Base-by-base conservation (phyloP, 2,113 vertebrate species). In the Aptenodytes forsteri region DNA sequence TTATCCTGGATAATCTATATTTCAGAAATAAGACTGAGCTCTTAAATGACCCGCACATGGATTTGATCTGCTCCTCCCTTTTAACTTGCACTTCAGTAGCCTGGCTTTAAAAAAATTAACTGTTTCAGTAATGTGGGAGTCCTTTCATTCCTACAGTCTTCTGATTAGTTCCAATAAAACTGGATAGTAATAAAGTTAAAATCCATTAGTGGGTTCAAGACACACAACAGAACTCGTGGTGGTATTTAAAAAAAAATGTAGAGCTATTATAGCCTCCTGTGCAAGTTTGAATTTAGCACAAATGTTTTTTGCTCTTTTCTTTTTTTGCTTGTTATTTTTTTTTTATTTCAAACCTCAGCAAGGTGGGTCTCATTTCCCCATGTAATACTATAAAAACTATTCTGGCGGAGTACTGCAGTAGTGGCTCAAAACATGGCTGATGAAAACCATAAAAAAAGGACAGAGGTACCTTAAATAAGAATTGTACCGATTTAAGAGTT, bases 1-100 rank as follows among this genome's bases (percentile, higher is more conserved):
- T 94, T 98, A 94, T 98, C 75, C 80, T 84, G 83, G 86, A 83
- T 97, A 98, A 98, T 98, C 98, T 98, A 97, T 98, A 98, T 98
- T 98, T 98, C 94, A 98, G 97, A 98, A 97, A 98, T 94, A 93
- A 98, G 95, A 83, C 77, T 72, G 92, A 97, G 91, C 96, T 98
- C 94, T 98, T 98, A 98, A 98, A 97, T 96, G 98, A 97, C 98
- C 97, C 52, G 61, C 94, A 94, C 84, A 54, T 93, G 95, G 96
- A 97, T 97, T 97, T 94, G 96, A 98, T 98, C 96, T 93, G 90
- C 93, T 97, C 82, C 90, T 92, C 89, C 79, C 90, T 97, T 98
- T 96, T 96, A 98, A 97, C 92, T 96, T 98, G 96, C 76, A 96
- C 89, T 95, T 97, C 97, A 95, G 97, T 96, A 98, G 92, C 67